These are phyloP conservation scores for Theristicus caerulescens DNA, from an alignment of 2,113 vertebrate genomes.

Conservation along the genomic window DNA sequence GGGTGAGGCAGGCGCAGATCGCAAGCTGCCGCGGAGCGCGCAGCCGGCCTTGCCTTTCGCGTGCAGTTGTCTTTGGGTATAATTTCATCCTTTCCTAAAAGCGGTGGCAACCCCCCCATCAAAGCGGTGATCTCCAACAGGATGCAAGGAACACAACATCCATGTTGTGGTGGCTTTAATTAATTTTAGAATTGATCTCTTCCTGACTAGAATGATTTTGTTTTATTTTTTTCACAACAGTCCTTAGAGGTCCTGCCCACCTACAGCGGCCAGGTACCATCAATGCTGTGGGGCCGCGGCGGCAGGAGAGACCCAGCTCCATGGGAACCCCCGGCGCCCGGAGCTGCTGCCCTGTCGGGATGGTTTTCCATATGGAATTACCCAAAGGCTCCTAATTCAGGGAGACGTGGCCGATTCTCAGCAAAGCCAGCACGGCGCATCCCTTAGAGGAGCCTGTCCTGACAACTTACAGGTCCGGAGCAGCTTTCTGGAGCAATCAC, in stretches of 20 bases:
- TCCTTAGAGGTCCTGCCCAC: background rate
- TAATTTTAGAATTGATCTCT: background rate
- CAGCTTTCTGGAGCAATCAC: background rate
- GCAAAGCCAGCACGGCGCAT: fast-evolving
- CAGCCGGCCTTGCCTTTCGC: no score
- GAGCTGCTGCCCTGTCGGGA: background rate
- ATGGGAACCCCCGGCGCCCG: fast-evolving
- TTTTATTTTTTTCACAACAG: background rate
- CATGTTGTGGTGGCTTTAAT: background rate
- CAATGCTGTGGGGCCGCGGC: fast-evolving
- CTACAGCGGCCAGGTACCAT: background rate
- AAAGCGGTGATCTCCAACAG: fast-evolving
- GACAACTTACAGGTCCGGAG: background rate
- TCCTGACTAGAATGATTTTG: background rate
- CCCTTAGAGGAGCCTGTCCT: background rate
- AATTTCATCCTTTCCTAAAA: background rate
- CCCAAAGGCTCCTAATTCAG: background rate
- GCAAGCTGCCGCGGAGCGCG: fast-evolving
- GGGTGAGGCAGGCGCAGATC: fast-evolving
- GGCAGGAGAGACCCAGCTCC: background rate
- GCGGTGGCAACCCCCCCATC: background rate
- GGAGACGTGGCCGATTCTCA: fast-evolving
- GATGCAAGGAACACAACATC: fast-evolving
- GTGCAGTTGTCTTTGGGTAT: fast-evolving
- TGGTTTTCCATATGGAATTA: background rate